phyloP scores from a whole-genome alignment of 2,113 vertebrate species.

The Salvelinus namaycush region DNA sequence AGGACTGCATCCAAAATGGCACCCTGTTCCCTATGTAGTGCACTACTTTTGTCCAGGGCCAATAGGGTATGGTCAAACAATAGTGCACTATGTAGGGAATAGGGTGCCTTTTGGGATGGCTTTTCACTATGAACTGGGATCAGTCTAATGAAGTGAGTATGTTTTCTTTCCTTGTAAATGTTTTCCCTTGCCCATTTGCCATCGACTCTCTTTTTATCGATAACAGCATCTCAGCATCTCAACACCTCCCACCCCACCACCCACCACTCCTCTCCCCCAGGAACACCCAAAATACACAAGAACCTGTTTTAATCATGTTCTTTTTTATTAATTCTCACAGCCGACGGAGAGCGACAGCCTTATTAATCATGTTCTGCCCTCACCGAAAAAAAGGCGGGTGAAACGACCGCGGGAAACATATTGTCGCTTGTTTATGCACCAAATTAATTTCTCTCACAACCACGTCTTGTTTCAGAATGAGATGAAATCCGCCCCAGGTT shows the following conservation, averaged over 20 bases:
- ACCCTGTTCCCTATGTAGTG: no score
- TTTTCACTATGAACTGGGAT: no score
- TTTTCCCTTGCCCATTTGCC: no score
- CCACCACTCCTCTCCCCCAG: constrained; percentile 17
- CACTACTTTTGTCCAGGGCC: no score
- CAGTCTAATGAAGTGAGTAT: no score
- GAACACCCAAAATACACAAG: not conserved
- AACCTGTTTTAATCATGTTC: constrained; percentile 5
- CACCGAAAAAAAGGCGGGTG: constrained; percentile 16
- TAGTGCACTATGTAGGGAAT: no score
- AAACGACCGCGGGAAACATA: constrained; percentile 57
- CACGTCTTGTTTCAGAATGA: constrained; percentile 64
- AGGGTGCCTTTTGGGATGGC: no score
- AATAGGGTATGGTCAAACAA: no score
- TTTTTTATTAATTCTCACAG: constrained; percentile 53
- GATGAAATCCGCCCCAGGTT: constrained; percentile 51
- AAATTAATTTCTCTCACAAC: constrained; percentile 63
- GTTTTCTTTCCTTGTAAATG: no score
- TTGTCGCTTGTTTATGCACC: constrained; percentile 58
- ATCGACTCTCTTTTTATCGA: not conserved
- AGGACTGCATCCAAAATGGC: accelerated
- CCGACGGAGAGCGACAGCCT: constrained; percentile 44
- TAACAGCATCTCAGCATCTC: not conserved
- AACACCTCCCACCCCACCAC: constrained; percentile 1
- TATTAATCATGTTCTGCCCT: constrained; percentile 61